Percentiles rank a stretch among this genome's conserved stretches.
These are phyloP conservation scores for Malacoctenus gilli DNA, from an alignment of 2,797 vertebrate genomes.

Conservation along the genomic window DNA sequence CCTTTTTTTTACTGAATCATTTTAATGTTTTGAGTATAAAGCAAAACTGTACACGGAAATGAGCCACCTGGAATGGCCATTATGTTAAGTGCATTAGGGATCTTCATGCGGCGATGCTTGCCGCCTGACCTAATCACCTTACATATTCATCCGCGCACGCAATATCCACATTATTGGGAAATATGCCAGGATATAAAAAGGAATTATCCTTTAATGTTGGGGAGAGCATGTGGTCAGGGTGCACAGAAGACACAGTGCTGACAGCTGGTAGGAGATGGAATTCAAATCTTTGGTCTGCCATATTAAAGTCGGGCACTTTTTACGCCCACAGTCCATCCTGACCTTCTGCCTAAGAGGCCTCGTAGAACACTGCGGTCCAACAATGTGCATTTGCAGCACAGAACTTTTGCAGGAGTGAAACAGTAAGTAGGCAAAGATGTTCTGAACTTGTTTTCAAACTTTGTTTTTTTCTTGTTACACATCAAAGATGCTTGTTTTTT, in stretches of 20 bases:
- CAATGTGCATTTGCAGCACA: background rate
- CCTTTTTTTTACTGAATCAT: background rate
- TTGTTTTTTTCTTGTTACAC: too few relatives aligned
- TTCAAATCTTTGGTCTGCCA: constrained; percentile 6
- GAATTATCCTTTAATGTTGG: constrained; percentile 3
- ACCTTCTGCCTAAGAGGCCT: constrained; percentile 6
- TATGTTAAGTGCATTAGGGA: background rate
- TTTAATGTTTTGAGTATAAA: background rate
- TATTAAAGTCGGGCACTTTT: constrained; percentile 6
- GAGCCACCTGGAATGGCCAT: background rate
- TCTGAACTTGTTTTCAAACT: too few relatives aligned
- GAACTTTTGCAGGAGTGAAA: background rate
- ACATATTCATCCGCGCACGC: background rate
- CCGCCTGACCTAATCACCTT: constrained; percentile 1
- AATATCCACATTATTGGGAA: constrained; percentile 1
- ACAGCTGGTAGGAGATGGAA: constrained; percentile 4
- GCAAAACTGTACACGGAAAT: background rate
- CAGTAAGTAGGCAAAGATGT: too few relatives aligned
- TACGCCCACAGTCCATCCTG: constrained; percentile 7
- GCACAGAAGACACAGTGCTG: constrained; percentile 3
- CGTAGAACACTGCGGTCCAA: background rate
- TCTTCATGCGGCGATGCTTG: background rate
- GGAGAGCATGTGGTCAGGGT: constrained; percentile 5
- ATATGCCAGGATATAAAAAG: constrained; percentile 1
- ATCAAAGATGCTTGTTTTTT: background rate